phyloP scores from a whole-genome alignment of 1,140 invertebrate genomes.

The Teleogryllus occipitalis region DNA sequence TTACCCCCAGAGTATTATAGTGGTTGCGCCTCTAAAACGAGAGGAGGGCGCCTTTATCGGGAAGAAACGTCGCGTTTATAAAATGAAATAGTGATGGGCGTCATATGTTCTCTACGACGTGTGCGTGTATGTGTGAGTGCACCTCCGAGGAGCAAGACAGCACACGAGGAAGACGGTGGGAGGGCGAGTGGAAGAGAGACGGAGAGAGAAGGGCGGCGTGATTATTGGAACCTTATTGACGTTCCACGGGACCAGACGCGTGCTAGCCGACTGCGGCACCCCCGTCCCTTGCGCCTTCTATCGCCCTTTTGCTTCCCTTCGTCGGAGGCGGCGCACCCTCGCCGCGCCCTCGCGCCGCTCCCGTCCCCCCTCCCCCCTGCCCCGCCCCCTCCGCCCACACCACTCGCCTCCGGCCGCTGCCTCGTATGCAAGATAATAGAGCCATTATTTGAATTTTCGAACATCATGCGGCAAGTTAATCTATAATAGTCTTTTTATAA shows the following conservation, averaged over 20 bases:
- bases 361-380: no score
- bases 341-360: no score
- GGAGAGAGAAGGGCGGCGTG: no score
- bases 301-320: no score
- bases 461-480: background rate
- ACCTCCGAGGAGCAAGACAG: no score
- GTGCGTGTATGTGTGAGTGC: background rate
- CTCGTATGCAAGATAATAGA: constrained; percentile 1
- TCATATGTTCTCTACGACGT: background rate
- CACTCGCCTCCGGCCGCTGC: background rate
- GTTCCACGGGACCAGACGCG: no score
- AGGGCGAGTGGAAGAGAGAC: no score
- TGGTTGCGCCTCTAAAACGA: background rate
- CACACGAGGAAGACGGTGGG: no score
- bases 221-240: no score
- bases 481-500: constrained; percentile 6
- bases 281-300: no score
- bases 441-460: constrained; percentile 5
- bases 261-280: no score
- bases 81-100: background rate
- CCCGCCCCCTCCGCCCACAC: background rate
- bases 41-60: background rate
- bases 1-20: background rate
- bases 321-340: no score
- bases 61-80: background rate